Conservation (phyloP, 2,888 invertebrate genomes). For the Sphaeridia pumilis region DNA sequence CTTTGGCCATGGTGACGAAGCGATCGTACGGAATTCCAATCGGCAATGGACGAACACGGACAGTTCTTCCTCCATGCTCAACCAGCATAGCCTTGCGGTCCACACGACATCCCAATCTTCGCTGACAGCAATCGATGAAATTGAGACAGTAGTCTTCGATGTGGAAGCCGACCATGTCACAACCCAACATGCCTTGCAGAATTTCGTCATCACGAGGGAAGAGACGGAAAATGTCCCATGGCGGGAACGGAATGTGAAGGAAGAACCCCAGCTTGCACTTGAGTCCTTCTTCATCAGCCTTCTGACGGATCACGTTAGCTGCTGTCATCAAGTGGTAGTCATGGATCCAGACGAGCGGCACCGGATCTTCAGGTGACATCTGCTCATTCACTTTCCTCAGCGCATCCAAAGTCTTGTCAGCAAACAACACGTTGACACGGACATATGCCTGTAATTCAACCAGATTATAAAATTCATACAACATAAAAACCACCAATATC, state of each 20-base stretch:
- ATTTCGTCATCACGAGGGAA: constrained; percentile 92
- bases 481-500: background rate
- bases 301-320: constrained; percentile 82
- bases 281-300: constrained; percentile 63
- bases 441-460: constrained; percentile 53
- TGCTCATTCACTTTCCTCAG: constrained; percentile 46
- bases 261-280: constrained; percentile 79
- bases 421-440: constrained; percentile 68
- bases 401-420: constrained; percentile 62
- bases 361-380: constrained; percentile 44
- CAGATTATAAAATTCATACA: background rate
- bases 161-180: constrained; percentile 88
- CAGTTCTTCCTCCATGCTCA: constrained; percentile 74
- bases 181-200: constrained; percentile 79
- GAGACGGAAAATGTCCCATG: constrained; percentile 82
- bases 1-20: constrained; percentile 67
- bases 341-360: constrained; percentile 83
- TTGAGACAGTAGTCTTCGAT: constrained; percentile 82
- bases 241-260: constrained; percentile 87
- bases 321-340: constrained; percentile 90
- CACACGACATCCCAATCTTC: constrained; percentile 68
- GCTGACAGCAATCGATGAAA: constrained; percentile 82
- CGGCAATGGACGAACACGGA: constrained; percentile 69
- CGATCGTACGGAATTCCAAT: constrained; percentile 81
- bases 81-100: constrained; percentile 75